These are phyloP conservation scores for Amphiprion ocellaris DNA, from an alignment of 2,113 vertebrate genomes.

Conservation along the genomic window DNA sequence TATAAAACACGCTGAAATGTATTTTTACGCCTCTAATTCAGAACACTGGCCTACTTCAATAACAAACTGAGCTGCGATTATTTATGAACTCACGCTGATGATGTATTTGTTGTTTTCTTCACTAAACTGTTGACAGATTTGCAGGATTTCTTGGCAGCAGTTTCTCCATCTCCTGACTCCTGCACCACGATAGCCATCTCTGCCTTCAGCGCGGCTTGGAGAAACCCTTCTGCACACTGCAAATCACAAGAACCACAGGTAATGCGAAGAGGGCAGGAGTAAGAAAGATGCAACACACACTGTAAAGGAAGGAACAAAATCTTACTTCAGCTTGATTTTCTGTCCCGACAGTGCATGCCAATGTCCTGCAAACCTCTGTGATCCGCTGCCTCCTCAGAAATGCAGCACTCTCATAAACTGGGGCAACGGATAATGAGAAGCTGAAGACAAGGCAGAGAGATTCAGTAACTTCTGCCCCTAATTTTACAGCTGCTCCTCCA, in stretches of 20 bases:
- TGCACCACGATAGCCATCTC: conserved; percentile 68
- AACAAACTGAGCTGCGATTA: neutral
- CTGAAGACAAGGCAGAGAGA: conserved; percentile 89
- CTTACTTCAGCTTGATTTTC: conserved; percentile 86
- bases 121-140: conserved; percentile 34
- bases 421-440: conserved; percentile 87
- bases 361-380: conserved; percentile 84
- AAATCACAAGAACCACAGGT: conserved; percentile 30
- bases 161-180: conserved; percentile 59
- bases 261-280: neutral
- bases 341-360: conserved; percentile 87
- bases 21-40: neutral
- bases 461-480: conserved; percentile 85
- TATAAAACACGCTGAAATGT: too few relatives aligned
- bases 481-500: conserved; percentile 74
- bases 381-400: conserved; percentile 85
- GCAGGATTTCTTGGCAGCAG: conserved; percentile 65
- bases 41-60: neutral
- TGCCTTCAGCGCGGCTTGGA: conserved; percentile 87
- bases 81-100: conserved; percentile 50
- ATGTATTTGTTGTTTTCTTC: conserved; percentile 20
- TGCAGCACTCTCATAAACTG: conserved; percentile 87
- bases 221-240: conserved; percentile 90
- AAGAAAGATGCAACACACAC: neutral
- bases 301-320: neutral